Percentiles rank a stretch among this genome's conserved stretches.
phyloP scores from a whole-genome alignment of 2,888 invertebrate species.

The Aquatica leii region DNA sequence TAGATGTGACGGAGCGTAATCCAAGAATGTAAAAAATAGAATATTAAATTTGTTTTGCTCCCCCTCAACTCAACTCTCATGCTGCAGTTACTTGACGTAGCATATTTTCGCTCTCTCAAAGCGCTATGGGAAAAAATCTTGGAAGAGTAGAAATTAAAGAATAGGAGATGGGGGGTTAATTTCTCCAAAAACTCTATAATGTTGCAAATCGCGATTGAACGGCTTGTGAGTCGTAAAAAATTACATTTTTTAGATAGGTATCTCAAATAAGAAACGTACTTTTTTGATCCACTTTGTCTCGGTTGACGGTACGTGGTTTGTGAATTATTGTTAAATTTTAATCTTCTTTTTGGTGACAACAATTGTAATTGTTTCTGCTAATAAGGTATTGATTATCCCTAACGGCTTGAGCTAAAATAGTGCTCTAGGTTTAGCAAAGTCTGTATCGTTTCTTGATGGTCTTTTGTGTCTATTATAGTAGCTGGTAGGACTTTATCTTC shows the following conservation, averaged over 20 bases:
- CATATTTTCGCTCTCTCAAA: slow-evolving; percentile 43
- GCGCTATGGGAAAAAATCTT: slow-evolving; percentile 36
- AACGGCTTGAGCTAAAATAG: too few species aligned
- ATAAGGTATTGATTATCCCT: too few species aligned
- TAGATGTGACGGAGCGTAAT: slow-evolving; percentile 44
- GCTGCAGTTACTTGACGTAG: slow-evolving; percentile 45
- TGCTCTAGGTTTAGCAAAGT: too few species aligned
- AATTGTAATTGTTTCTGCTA: too few species aligned
- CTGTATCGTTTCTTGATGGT: too few species aligned
- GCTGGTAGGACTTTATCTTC: too few species aligned
- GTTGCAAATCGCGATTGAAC: background rate
- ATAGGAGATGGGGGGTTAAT: background rate
- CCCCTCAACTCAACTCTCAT: slow-evolving; percentile 47
- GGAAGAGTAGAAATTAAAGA: background rate
- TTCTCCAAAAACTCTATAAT: background rate
- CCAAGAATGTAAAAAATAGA: slow-evolving; percentile 46
- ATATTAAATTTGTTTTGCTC: slow-evolving; percentile 47
- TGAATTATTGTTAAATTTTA: too few species aligned
- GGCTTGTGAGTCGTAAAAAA: background rate
- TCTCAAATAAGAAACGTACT: slow-evolving; percentile 5
- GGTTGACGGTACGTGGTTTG: slow-evolving; percentile 5
- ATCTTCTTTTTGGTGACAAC: too few species aligned
- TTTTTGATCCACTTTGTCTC: slow-evolving; percentile 1
- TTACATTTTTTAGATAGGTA: background rate
- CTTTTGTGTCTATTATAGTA: too few species aligned